Evolutionary conservation across 2,888 invertebrate species (phyloP), one percentile per base, ranked within the genome.

Genomic region (Acleris laterana): DNA sequence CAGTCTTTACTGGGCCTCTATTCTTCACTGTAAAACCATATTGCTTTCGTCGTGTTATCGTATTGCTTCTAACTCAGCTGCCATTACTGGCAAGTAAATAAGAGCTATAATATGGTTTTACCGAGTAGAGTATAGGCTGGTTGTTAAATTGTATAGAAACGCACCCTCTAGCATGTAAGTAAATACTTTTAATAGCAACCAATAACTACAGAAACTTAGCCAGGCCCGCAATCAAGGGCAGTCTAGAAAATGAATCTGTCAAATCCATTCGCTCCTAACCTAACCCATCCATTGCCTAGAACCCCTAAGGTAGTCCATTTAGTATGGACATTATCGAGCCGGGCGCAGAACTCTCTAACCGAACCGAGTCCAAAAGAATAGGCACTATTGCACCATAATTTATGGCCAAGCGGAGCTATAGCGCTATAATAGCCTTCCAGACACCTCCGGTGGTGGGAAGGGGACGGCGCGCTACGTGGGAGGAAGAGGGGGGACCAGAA

Each of bases 351-450:
- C 38, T 38, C 11, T 2, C 38, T 38, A 38, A 13, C 82, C 77
- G 73, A 75, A 74, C 76, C 81, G 72, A 83, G 79, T 80, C 84
- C 81, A 77, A 86, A 89, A 89, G 89, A 89, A 88, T 87, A 84
- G 84, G 83, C 81, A 87, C 89, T 85, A 89, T 90, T 90, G 89
- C 88, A 84, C 85, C 83, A 88, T 92, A 90, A 92, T 90, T 92
- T 91, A 91, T 90, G 87, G 86, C 85, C 76, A 83, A 86, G 84
- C 80, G 80, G 77, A 84, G 85, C 88, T 88, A 85, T 88, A 87
- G 82, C 81, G 84, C 88, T 82, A 83, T 93, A 92, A 92, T 92
- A 90, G 90, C 87, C 83, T 88, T 79, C 80, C 89, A 87, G 88
- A 88, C 89, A 90, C 90, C 88, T 89, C 81, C 72, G 81, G 75